These are phyloP conservation scores for Drosophila oshimai DNA, from an alignment of 1,140 invertebrate species.

Conservation along the genomic window DNA sequence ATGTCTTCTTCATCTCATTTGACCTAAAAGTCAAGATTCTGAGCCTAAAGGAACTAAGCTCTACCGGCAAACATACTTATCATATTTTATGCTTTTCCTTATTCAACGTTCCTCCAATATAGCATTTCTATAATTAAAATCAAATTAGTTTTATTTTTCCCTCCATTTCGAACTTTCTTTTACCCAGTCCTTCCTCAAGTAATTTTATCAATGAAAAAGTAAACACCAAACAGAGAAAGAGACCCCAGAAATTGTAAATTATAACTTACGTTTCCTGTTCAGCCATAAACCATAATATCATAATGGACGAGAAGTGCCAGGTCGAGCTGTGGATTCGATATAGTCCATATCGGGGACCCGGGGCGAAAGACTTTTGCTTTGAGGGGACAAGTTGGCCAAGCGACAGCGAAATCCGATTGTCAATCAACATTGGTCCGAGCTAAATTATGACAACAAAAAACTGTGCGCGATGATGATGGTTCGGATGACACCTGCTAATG, in stretches of 20 bases:
- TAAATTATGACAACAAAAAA: constrained; percentile 20
- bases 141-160: not conserved
- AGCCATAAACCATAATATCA: constrained; percentile 46
- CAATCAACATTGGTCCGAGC: constrained; percentile 55
- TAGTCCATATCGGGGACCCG: not conserved
- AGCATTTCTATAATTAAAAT: not conserved
- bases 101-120: not conserved
- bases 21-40: too few relatives aligned
- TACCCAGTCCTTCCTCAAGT: constrained; percentile 40
- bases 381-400: constrained; percentile 22
- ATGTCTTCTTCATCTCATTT: too few relatives aligned
- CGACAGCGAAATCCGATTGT: constrained; percentile 71
- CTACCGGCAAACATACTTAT: too few relatives aligned
- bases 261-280: constrained; percentile 36
- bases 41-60: too few relatives aligned
- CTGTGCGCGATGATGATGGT: constrained; percentile 22
- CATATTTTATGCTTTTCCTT: too few relatives aligned
- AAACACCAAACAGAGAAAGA: constrained; percentile 17
- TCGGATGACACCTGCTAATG: constrained; percentile 35
- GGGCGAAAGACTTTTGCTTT: constrained; percentile 24
- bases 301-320: constrained; percentile 39
- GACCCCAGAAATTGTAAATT: constrained; percentile 23
- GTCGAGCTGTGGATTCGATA: constrained; percentile 1
- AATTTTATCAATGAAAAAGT: constrained; percentile 39
- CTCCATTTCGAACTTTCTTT: constrained; percentile 6